Base-by-base conservation (phyloP, 1,140 invertebrate species). In the Pentalonia nigronervosa region DNA sequence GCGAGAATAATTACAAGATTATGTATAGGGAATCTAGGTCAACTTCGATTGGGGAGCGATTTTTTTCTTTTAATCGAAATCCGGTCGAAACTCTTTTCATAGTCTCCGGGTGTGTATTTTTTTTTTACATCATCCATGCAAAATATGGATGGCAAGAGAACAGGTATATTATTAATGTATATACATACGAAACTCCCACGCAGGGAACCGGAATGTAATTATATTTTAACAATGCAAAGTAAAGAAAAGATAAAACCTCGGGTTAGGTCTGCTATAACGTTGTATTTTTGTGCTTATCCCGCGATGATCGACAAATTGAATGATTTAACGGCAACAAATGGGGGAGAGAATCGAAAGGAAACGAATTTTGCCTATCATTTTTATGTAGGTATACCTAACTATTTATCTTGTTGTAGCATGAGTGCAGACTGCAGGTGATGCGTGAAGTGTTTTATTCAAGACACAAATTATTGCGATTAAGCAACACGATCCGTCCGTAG, bases 1-100 rank as follows among this genome's bases (percentile, higher is more conserved):
- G 53, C 89, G 53, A 67, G 89, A 90, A 90, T 90, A 90, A 90
- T 90, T 90, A 90, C 89, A 67, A 90, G 53, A 90, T 45, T 90
- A 67, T 67, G 36, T 89, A 41, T 90, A n/a, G n/a, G 41, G 36
- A 90, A 90, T 90, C 36, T 90, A 90, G 89, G 89, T 90, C 89
- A 90, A 90, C 34, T 67, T n/a, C 53, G 56, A 90, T 67, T n/a
- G 53, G 89, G 89, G 89, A 60, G 89, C 25, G 53, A 45, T 90
- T 90, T 90, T 89, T 67, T 90, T 60, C 25, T 20, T 56, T 90
- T n/a, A 45, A 90, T 67, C 53, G 11, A 90, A 90, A 90, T 67
- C 89, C 89, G 56, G 89, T 67, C 36, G 53, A 90, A 90, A 90
- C 89, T 90, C 89, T 90, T 90, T 67, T 90, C 25, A 90, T 30